Evolutionary conservation across 2,888 invertebrate species (phyloP).

Genomic region (Zhengitettix transpicula): DNA sequence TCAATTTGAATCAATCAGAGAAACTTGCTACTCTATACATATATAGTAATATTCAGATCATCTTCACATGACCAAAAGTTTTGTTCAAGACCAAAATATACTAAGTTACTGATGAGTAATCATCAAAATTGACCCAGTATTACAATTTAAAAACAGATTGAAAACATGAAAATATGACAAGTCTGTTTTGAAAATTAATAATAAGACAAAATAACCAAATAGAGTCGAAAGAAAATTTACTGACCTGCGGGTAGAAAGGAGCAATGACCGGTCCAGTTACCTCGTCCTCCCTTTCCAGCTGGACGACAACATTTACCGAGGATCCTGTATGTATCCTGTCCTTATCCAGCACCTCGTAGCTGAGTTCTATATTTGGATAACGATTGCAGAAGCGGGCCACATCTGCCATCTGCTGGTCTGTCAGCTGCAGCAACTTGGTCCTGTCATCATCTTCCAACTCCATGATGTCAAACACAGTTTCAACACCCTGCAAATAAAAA

Average conservation of each 20-base stretch:
- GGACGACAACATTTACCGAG: constrained; percentile 77
- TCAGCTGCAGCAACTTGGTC: constrained; percentile 58
- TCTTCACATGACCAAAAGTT: no score
- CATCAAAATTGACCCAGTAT: no score
- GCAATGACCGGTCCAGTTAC: constrained; percentile 93
- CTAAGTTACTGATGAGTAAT: no score
- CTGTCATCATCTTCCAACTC: constrained; percentile 86
- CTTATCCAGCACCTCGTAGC: constrained; percentile 73
- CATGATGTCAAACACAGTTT: constrained; percentile 91
- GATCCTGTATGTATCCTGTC: constrained; percentile 63
- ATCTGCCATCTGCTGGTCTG: constrained; percentile 84
- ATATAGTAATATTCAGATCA: no score
- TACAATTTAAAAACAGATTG: no score
- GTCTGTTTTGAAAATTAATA: no score
- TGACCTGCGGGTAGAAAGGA: constrained; percentile 90
- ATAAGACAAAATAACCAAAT: no score
- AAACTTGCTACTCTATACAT: no score
- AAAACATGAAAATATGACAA: no score
- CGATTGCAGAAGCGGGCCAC: constrained; percentile 97
- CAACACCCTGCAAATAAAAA: constrained; percentile 39
- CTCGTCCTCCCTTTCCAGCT: constrained; percentile 92
- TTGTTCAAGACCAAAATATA: no score
- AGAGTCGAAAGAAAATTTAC: no score
- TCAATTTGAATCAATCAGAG: no score
- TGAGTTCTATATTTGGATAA: constrained; percentile 95